Conservation (phyloP, 2,797 vertebrate species). For the Enteromius afrohamiltoni region DNA sequence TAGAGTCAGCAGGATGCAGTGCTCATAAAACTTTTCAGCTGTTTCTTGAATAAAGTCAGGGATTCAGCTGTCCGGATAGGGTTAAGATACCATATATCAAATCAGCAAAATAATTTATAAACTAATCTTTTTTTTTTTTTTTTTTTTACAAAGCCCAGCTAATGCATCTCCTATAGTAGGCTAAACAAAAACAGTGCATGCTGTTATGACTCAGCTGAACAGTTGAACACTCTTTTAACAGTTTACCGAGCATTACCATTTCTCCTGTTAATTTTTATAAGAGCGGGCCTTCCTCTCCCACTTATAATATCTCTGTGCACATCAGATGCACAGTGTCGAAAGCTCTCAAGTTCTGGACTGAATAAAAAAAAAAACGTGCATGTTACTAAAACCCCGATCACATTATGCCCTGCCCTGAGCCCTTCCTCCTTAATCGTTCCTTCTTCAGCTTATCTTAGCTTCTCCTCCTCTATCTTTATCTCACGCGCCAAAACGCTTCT, state of each 20-base stretch:
- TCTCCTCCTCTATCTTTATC: constrained; percentile 52
- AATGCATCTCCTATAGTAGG: neutral
- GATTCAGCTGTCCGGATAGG: neutral
- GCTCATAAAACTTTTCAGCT: neutral
- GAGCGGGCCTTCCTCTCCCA: neutral
- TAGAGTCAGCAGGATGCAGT: neutral
- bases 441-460: constrained; percentile 33
- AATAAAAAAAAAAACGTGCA: neutral
- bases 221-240: neutral
- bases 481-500: constrained; percentile 56
- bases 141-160: neutral
- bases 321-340: neutral
- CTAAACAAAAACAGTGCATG: neutral
- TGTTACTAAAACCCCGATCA: constrained; percentile 15
- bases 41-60: neutral
- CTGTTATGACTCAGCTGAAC: neutral
- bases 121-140: neutral
- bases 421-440: constrained; percentile 36
- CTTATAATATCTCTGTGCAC: constrained; percentile 1
- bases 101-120: neutral
- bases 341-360: constrained; percentile 2
- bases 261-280: neutral
- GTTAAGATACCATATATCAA: neutral
- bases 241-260: neutral
- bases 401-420: constrained; percentile 40